Base-by-base conservation (phyloP, 2,797 vertebrate genomes). In the Pantherophis vulpinus region DNA sequence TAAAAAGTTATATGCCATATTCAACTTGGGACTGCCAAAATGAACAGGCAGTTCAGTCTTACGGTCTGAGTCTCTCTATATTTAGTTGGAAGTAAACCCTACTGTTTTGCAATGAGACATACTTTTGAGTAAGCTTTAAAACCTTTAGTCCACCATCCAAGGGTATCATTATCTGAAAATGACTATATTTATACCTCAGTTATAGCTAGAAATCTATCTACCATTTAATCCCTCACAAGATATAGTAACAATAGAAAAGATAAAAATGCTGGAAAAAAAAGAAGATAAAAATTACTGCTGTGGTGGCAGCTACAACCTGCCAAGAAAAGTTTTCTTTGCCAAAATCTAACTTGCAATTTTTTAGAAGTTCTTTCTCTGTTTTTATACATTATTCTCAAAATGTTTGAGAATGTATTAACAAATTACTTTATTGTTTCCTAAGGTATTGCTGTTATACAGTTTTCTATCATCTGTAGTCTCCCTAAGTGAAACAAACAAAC, bases 1-100 rank as follows among this genome's bases (percentile, higher is more conserved):
- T 47, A 90, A 95, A 93, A n/a, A 90, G 59, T 90, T 90, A 25
- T 74, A 61, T 63, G 25, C 14, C 60, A 60, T 29, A 79, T 59
- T 18, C 32, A 61, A 32, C 79, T n/a, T 56, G 74, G 23, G 55
- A 60, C 42, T 29, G 25, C 3, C 10, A n/a, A 90, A 92, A 27
- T 12, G 51, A 87, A 87, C 12, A 12, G 9, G 4, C 0, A 9
- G 51, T 74, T 60, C 42, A 90, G 32, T 66, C 86, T 91, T 70
- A 6, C 25, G 10, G 1, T 47, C 16, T 61, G 3, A 91, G 6
- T 8, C 12, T 54, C 11, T 74, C 37, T 61, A 89, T 42, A 66
- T 90, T 63, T 90, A 79, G 42, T 55, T 91, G 59, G 63, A 70
- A 27, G 55, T 37, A 91, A 88, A 93, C 51, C 58, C 13, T 10